A percentile compares a stretch with the other conserved stretches of the same genome.
These are phyloP conservation scores for Patella ulyssiponensis DNA, from an alignment of 2,888 invertebrate species.

Conservation along the genomic window DNA sequence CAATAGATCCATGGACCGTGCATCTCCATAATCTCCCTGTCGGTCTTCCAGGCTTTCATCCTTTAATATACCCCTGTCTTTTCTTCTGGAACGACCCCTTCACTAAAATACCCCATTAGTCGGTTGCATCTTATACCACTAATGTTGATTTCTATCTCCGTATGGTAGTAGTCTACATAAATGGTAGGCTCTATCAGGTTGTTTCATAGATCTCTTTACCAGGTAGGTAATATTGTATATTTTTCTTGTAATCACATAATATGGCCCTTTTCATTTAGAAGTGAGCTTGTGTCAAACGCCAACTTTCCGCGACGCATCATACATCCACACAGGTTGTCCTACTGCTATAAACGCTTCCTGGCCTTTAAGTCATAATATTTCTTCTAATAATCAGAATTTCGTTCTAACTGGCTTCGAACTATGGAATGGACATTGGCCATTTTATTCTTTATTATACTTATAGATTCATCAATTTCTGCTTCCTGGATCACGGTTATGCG, in stretches of 20 bases:
- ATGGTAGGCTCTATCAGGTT: slow-evolving; percentile 28
- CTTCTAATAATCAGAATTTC: background rate
- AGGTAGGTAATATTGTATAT: slow-evolving; percentile 34
- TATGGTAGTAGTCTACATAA: slow-evolving; percentile 33
- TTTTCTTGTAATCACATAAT: slow-evolving; percentile 27
- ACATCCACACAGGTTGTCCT: slow-evolving; percentile 34
- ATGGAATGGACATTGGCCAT: background rate
- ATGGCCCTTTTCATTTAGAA: slow-evolving; percentile 34
- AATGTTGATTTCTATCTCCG: slow-evolving; percentile 22
- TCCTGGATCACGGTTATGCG: slow-evolving; percentile 32
- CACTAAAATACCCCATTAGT: no score
- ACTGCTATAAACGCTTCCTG: background rate
- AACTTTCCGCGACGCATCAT: slow-evolving; percentile 29
- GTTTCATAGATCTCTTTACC: slow-evolving; percentile 27
- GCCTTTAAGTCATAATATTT: slow-evolving; percentile 28
- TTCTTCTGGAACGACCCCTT: no score
- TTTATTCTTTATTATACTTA: background rate
- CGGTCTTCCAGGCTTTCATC: background rate
- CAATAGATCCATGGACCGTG: background rate
- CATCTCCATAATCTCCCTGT: background rate
- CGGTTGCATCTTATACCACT: slow-evolving; percentile 20
- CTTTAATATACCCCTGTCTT: no score
- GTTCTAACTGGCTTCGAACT: background rate
- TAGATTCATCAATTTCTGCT: slow-evolving; percentile 16
- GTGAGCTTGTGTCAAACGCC: slow-evolving; percentile 31